These are phyloP conservation scores for Microplitis deprimator DNA, from an alignment of 2,888 invertebrate genomes.

Conservation along the genomic window DNA sequence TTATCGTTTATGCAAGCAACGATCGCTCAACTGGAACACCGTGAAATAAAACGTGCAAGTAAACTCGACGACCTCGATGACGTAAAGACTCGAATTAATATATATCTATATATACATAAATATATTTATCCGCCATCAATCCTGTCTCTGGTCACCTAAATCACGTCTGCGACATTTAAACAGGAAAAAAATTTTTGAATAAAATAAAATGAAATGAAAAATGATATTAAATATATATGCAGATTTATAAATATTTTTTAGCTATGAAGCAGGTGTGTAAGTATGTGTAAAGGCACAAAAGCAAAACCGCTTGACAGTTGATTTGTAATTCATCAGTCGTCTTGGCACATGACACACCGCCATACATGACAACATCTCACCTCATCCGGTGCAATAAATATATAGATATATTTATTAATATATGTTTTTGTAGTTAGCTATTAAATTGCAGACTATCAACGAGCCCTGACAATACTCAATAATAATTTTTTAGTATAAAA, in stretches of 20 bases:
- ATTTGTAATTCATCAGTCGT: constrained; percentile 25
- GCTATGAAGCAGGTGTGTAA: constrained; percentile 21
- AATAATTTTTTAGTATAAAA: too few species aligned
- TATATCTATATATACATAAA: background rate
- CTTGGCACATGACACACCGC: constrained; percentile 11
- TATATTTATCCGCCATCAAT: background rate
- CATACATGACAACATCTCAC: constrained; percentile 16
- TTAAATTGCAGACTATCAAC: too few species aligned
- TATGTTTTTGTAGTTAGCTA: too few species aligned
- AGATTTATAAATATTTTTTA: background rate
- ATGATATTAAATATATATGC: background rate
- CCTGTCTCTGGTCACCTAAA: constrained; percentile 1
- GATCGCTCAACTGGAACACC: constrained; percentile 53
- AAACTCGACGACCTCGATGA: constrained; percentile 35
- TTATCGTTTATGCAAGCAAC: constrained; percentile 52
- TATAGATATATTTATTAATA: too few species aligned
- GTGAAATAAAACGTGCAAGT: constrained; percentile 37
- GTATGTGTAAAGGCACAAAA: constrained; percentile 1
- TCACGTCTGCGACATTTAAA: background rate
- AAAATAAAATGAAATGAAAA: background rate
- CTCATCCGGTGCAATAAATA: constrained; percentile 24
- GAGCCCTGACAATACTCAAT: too few species aligned
- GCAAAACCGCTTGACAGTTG: constrained; percentile 6
- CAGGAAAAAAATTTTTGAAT: background rate
- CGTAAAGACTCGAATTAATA: constrained; percentile 28